Conservation (phyloP, 2,888 invertebrate species). For the Exocentrus adspersus region DNA sequence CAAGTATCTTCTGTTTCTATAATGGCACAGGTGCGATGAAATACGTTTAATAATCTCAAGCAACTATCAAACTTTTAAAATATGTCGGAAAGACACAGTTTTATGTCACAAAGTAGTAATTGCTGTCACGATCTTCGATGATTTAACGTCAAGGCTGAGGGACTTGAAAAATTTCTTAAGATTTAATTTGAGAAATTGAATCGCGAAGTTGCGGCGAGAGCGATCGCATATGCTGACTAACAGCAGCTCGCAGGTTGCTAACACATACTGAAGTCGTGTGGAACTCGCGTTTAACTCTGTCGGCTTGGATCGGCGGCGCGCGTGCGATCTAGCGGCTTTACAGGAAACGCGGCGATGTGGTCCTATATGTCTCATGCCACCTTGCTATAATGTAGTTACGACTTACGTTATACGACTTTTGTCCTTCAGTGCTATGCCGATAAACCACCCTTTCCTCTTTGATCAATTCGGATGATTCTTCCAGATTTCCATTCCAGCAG, state of each 20-base stretch:
- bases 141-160: neutral
- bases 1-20: neutral
- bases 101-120: slow-evolving; percentile 3
- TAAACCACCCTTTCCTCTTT: slow-evolving; percentile 33
- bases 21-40: neutral
- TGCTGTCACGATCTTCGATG: slow-evolving; percentile 11
- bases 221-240: slow-evolving; percentile 53
- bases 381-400: slow-evolving; percentile 29
- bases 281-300: slow-evolving; percentile 62
- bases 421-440: slow-evolving; percentile 1
- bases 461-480: slow-evolving; percentile 41
- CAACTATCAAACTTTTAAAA: neutral
- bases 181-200: slow-evolving; percentile 31
- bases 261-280: slow-evolving; percentile 68
- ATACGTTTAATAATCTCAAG: too few relatives aligned
- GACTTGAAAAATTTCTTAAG: neutral
- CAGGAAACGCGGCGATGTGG: slow-evolving; percentile 42
- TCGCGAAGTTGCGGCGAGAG: slow-evolving; percentile 56
- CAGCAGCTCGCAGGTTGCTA: slow-evolving; percentile 59
- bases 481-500: slow-evolving; percentile 34
- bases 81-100: neutral
- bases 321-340: slow-evolving; percentile 65
- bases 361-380: slow-evolving; percentile 23
- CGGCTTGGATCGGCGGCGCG: slow-evolving; percentile 63
- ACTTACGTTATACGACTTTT: slow-evolving; percentile 31